Percentiles rank a stretch among this genome's conserved stretches.
These are phyloP conservation scores for Rhabdornis inornatus DNA, from an alignment of 2,113 vertebrate genomes.

Conservation along the genomic window DNA sequence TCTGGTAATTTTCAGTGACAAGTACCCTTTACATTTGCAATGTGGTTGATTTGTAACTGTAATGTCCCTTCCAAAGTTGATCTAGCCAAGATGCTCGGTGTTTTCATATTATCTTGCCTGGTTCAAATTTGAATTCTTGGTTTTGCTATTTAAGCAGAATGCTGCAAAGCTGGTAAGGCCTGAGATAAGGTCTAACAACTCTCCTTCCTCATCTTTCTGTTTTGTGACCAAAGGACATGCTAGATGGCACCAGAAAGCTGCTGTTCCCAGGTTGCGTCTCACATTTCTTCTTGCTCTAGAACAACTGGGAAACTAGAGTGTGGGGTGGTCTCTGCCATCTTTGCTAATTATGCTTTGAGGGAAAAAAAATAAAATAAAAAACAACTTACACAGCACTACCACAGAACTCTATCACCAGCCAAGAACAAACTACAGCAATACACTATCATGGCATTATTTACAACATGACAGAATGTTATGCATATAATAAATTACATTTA, in stretches of 20 bases:
- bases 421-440: constrained; percentile 32
- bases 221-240: neutral
- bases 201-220: neutral
- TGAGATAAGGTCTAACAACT: neutral
- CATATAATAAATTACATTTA: constrained; percentile 41
- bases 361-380: neutral
- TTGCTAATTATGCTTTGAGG: neutral
- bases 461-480: neutral
- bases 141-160: neutral
- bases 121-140: neutral
- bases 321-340: neutral
- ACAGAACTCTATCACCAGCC: constrained; percentile 47
- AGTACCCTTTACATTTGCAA: neutral
- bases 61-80: neutral
- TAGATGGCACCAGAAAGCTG: neutral
- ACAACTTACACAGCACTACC: constrained; percentile 1
- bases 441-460: constrained; percentile 45
- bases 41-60: neutral
- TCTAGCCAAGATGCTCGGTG: neutral
- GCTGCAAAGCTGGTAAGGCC: neutral
- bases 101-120: neutral
- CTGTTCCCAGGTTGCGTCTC: neutral
- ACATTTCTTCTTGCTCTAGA: constrained; percentile 14
- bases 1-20: neutral
- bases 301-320: neutral